Percentiles rank a stretch among this genome's conserved stretches.
phyloP scores from a whole-genome alignment of 2,797 vertebrate species.

The Micromesistius poutassou region DNA sequence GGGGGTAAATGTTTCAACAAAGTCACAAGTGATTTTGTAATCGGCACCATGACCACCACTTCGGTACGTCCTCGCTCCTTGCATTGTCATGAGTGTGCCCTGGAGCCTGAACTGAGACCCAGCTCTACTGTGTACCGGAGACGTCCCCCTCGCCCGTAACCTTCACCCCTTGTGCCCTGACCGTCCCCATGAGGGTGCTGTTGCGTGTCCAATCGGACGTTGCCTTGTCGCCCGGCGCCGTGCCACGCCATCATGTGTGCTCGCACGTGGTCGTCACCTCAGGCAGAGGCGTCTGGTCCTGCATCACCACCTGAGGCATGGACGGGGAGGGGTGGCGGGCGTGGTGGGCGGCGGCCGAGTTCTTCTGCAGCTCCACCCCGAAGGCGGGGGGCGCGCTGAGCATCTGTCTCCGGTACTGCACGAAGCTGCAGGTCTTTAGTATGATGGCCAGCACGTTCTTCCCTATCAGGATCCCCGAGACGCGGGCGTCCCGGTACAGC shows the following conservation, averaged over 20 bases:
- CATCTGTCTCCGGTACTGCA: conserved; percentile 80
- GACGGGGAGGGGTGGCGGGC: conserved; percentile 56
- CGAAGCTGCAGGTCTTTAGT: conserved; percentile 79
- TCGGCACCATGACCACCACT: conserved; percentile 47
- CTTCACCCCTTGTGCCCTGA: conserved; percentile 32
- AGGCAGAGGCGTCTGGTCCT: conserved; percentile 72
- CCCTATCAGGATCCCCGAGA: conserved; percentile 82
- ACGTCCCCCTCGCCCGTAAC: conserved; percentile 15
- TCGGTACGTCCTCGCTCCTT: conserved; percentile 34
- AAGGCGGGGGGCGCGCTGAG: conserved; percentile 63
- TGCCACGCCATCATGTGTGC: conserved; percentile 74
- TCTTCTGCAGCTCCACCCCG: conserved; percentile 71
- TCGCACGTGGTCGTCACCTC: conserved; percentile 73
- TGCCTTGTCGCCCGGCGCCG: conserved; percentile 21
- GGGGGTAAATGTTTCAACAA: conserved; percentile 40
- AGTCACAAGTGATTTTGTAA: conserved; percentile 49
- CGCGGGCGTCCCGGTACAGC: conserved; percentile 76
- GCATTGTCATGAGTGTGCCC: conserved; percentile 44
- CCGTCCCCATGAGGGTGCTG: conserved; percentile 40
- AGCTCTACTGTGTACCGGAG: conserved; percentile 32
- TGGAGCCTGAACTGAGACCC: conserved; percentile 33
- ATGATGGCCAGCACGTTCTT: conserved; percentile 82
- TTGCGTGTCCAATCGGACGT: conserved; percentile 13
- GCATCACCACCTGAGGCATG: conserved; percentile 64
- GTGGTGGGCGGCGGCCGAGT: conserved; percentile 42